phyloP scores from a whole-genome alignment of 2,797 vertebrate species.

The Poecilia wingei region DNA sequence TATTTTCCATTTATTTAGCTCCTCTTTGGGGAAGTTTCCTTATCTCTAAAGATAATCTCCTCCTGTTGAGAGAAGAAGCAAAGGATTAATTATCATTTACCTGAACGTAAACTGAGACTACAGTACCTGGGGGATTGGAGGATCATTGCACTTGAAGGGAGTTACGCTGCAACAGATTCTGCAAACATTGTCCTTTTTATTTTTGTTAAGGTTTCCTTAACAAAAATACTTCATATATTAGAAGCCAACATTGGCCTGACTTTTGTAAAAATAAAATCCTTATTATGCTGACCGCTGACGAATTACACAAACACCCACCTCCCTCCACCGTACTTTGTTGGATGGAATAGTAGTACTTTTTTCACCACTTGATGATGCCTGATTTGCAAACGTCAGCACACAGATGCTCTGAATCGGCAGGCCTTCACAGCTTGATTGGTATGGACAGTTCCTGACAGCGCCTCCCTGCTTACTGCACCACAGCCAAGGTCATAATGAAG shows the following conservation, averaged over 20 bases:
- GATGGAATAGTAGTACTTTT: neutral
- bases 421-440: slow-evolving; percentile 49
- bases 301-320: neutral
- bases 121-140: neutral
- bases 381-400: slow-evolving; percentile 31
- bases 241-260: neutral
- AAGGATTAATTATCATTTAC: slow-evolving; percentile 7
- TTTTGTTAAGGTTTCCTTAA: neutral
- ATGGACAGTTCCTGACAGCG: slow-evolving; percentile 40
- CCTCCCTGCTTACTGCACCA: slow-evolving; percentile 35
- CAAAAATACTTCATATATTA: neutral
- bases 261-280: neutral
- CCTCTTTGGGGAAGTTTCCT: slow-evolving; percentile 1
- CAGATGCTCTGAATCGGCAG: slow-evolving; percentile 25
- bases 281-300: neutral
- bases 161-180: slow-evolving; percentile 6
- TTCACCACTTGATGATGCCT: slow-evolving; percentile 9
- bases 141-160: slow-evolving; percentile 5
- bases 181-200: neutral
- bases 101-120: slow-evolving; percentile 2
- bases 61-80: neutral
- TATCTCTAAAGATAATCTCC: slow-evolving; percentile 1
- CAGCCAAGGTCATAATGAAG: slow-evolving; percentile 60
- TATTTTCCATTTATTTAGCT: neutral
- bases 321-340: neutral